Evolutionary conservation across 1,140 invertebrate species (phyloP).

Genomic region (Asbolus verrucosus): DNA sequence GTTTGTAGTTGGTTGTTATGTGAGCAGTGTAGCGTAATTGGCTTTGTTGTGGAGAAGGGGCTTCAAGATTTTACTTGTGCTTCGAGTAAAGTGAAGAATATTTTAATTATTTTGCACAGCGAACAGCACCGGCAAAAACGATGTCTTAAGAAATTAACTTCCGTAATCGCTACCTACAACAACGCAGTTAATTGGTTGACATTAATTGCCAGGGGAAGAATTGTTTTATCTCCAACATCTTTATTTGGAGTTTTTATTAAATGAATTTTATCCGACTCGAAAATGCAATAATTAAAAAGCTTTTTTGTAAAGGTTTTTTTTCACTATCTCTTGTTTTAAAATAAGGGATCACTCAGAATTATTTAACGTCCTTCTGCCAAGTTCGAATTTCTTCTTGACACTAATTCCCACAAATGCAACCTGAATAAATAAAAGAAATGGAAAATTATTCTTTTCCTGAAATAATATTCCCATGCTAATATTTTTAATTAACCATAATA

Average conservation of each 20-base stretch:
- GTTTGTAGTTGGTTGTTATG: constrained; percentile 21
- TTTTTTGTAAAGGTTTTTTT: no score
- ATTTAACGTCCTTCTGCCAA: no score
- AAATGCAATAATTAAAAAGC: no score
- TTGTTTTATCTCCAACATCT: neutral
- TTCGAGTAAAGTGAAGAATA: constrained; percentile 22
- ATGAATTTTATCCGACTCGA: no score
- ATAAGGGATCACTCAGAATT: no score
- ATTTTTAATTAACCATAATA: no score
- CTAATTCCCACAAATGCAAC: no score
- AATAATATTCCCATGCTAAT: no score
- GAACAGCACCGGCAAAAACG: constrained; percentile 6
- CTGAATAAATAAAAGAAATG: no score
- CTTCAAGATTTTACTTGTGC: constrained; percentile 21
- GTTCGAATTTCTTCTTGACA: no score
- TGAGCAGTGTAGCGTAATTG: neutral
- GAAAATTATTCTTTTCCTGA: no score
- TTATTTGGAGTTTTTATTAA: constrained; percentile 11
- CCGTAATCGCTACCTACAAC: constrained; percentile 14
- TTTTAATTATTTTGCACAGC: constrained; percentile 33
- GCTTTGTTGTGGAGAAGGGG: constrained; percentile 5
- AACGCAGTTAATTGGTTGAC: constrained; percentile 17
- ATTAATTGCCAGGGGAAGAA: constrained; percentile 12
- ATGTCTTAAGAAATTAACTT: constrained; percentile 21
- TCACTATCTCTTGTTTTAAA: no score